Percentiles rank a stretch among this genome's conserved stretches.
These are phyloP conservation scores for Ochropleura leucogaster DNA, from an alignment of 2,888 invertebrate species.

Conservation along the genomic window DNA sequence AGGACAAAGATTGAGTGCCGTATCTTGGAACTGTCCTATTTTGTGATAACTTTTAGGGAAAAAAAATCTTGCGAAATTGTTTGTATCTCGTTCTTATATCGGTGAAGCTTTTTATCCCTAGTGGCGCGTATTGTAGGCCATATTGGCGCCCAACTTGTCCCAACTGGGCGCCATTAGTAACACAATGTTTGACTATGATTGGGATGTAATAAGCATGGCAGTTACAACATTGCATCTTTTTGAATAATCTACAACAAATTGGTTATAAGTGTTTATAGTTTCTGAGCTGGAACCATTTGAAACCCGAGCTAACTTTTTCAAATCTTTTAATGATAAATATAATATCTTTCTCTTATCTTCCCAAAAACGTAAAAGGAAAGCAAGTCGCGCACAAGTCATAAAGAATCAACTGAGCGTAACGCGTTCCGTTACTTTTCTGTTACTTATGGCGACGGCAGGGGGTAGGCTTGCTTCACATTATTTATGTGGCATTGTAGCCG, in stretches of 20 bases:
- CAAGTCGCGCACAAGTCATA: slow-evolving; percentile 45
- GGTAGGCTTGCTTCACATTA: slow-evolving; percentile 45
- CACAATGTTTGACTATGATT: not conserved
- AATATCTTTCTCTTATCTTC: slow-evolving; percentile 23
- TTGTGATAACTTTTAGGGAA: slow-evolving; percentile 38
- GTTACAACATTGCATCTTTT: not conserved
- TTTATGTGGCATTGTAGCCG: slow-evolving; percentile 53
- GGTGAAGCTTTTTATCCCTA: not conserved
- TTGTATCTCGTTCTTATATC: slow-evolving; percentile 4
- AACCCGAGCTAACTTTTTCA: not conserved
- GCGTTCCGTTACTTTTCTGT: slow-evolving; percentile 48
- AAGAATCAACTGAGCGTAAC: slow-evolving; percentile 57
- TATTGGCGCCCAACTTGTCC: not conserved
- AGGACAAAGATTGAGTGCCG: slow-evolving; percentile 55
- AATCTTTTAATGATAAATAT: slow-evolving; percentile 36
- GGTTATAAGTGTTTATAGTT: not conserved
- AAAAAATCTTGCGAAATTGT: slow-evolving; percentile 26
- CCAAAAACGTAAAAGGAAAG: slow-evolving; percentile 22
- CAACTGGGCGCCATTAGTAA: not conserved
- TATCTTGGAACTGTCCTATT: slow-evolving; percentile 35
- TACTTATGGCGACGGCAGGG: slow-evolving; percentile 50
- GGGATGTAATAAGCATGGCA: not conserved
- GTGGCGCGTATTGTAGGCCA: slow-evolving; percentile 6
- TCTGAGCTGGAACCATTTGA: not conserved
- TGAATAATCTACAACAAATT: not conserved